phyloP scores from a whole-genome alignment of 2,113 vertebrate species.

The Bos taurus region DNA sequence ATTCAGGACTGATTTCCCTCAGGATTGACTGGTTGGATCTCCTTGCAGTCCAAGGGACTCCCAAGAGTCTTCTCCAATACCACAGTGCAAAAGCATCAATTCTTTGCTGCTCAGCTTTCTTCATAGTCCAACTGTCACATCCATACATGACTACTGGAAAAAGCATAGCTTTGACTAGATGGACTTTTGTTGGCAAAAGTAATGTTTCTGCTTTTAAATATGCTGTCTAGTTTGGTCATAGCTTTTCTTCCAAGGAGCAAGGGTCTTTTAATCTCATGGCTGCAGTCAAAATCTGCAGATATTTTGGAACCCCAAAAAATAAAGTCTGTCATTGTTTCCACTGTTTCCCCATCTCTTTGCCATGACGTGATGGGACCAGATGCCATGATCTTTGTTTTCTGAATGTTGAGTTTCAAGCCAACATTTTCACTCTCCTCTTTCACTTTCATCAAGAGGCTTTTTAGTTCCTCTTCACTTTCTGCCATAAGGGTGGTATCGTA shows the following conservation, averaged over 20 bases:
- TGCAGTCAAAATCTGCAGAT: not conserved
- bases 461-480: not conserved
- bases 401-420: not conserved
- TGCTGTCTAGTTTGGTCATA: not conserved
- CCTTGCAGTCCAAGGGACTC: not conserved
- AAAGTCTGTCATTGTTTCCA: not conserved
- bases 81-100: not conserved
- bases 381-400: not conserved
- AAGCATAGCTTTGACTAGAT: not conserved
- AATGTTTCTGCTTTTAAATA: not conserved
- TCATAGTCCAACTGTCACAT: not conserved
- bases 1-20: not conserved
- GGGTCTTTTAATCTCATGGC: not conserved
- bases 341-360: not conserved
- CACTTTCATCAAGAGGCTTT: not conserved
- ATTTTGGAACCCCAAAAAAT: not conserved
- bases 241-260: not conserved
- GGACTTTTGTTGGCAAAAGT: not conserved
- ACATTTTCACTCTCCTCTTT: not conserved
- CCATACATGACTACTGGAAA: not conserved
- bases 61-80: not conserved
- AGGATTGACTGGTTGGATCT: not conserved
- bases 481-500: not conserved
- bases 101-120: not conserved
- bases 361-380: not conserved